A percentile compares a stretch with the other conserved stretches of the same genome.
phyloP scores from a whole-genome alignment of 2,797 vertebrate genomes.

The Poliocrania exsul region DNA sequence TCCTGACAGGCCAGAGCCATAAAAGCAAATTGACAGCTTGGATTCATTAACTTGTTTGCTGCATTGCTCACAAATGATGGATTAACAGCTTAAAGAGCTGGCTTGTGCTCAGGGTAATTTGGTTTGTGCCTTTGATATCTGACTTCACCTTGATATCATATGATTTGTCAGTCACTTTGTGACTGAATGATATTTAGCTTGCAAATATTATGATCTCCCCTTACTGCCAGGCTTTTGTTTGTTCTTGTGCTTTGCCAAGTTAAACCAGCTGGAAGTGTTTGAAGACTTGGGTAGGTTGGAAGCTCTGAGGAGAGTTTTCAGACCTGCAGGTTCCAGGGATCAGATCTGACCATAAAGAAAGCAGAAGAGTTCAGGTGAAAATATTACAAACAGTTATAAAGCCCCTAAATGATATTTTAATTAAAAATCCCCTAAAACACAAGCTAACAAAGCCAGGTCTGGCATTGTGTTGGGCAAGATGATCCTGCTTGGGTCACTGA shows the following conservation, averaged over 20 bases:
- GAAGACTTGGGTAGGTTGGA: not conserved
- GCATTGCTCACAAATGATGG: not conserved
- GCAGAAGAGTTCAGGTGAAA: not conserved
- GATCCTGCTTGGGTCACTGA: not conserved
- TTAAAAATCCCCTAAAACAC: not conserved
- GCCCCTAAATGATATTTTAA: not conserved
- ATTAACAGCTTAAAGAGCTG: not conserved
- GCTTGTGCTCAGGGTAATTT: not conserved
- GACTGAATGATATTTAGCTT: not conserved
- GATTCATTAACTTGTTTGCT: not conserved
- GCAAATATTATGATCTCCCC: conserved; percentile 16
- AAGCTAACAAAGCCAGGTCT: not conserved
- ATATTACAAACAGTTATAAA: not conserved
- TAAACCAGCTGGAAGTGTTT: not conserved
- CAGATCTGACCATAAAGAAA: not conserved
- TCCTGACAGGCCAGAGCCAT: not conserved
- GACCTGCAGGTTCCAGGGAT: not conserved
- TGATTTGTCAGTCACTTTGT: conserved; percentile 2
- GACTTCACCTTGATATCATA: not conserved
- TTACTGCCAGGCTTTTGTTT: conserved; percentile 34
- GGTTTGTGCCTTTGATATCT: conserved; percentile 1
- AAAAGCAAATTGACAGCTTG: not conserved
- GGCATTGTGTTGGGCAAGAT: not conserved
- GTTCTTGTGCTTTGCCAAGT: conserved; percentile 11
- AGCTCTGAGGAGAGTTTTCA: not conserved